Base-by-base conservation (phyloP, 1,140 invertebrate genomes). In the Pomacea maculata region DNA sequence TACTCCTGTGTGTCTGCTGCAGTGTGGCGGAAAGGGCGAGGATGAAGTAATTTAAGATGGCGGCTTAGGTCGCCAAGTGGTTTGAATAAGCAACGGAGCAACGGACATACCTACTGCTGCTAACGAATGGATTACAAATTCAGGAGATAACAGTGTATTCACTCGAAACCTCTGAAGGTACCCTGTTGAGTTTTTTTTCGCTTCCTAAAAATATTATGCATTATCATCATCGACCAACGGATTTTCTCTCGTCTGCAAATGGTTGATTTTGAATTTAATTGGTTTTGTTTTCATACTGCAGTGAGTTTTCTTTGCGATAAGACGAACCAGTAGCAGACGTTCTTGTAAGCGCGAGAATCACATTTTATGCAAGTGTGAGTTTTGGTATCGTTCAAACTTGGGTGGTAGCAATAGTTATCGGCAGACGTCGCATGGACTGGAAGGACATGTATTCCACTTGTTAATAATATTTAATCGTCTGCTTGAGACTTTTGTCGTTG, bases 1-100 rank as follows among this genome's bases (percentile, higher is more conserved):
- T 57, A 78, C 77, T 78, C 21, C 9, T 71, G 21, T 14, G 17
- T 25, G 2, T n/a, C 70, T 65, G 19, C 17, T 29, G 15, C 15
- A 67, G n/a, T 15, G 17, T 19, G 67, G 73, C 54, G 65, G 45
- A 25, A 54, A 78, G 70, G 17, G 67, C 14, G 14, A 45, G 12
- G 65, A 78, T 78, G 77, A 78, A 67, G 77, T 78, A 78, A 78
- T 78, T 45, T 55, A 78, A 78, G 64, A 78, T 78, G 77, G 77
- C 77, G 77, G 29, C 77, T 7, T 57, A 70, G 65, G 77, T 78
- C 65, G 77, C 67, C 77, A 21, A 57, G 65, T 78, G 65, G 52
- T 14, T 25, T 70, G 52, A 54, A 78, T 70, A 55, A 67, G 67
- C 65, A 77, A 67, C 25, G 57, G 57, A 67, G 67, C 77, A 77